Base-by-base conservation (phyloP, 1,140 invertebrate species). In the Drosophila busckii region DNA sequence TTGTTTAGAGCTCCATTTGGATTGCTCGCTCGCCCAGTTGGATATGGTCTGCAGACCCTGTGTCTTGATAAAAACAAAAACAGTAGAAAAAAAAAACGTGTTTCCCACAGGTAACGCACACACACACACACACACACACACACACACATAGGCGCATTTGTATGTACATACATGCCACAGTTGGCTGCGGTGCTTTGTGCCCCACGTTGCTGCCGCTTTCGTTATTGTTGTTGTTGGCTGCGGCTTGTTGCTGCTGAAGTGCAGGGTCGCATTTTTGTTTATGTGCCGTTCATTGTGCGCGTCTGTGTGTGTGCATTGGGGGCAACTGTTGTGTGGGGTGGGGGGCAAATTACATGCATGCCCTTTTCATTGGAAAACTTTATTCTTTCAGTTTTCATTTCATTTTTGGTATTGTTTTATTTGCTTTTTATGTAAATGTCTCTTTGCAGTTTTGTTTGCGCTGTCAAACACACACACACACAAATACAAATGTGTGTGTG, bases 51-150 rank as follows among this genome's bases (percentile, higher is more conserved):
- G 15, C 34, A 19, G 34, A 13, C 9, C 15, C 34, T 22, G 17
- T 15, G 17, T 22, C 17, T 22, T n/a, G 9, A 25, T 29, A 4
- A 12, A 12, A 12, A 3, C 3, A 8, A 38, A 13, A 19, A 28
- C 12, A 54, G 32, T 53, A 35, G 56, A 38, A 54, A 41, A 41
- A 28, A 35, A 23, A 71, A 80, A 80, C 73, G 68, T 80, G 73
- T 78, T 78, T 78, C 68, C 73, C 73, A 78, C 73, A 78, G 71
- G 73, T 78, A 78, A 35, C 52, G 37, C 17, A 45, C 59, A 22
- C 52, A 40, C 48, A 48, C 41, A 31, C 20, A 40, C 28, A 32
- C 34, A 55, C 31, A 22, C 17, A 6, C 22, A 42, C 16, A 9
- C 13, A 9, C 25, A 65, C 22, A 35, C 28, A 22, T 26, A 26